Evolutionary conservation across 2,888 invertebrate species (phyloP).

Genomic region (Cheilosia pagana): DNA sequence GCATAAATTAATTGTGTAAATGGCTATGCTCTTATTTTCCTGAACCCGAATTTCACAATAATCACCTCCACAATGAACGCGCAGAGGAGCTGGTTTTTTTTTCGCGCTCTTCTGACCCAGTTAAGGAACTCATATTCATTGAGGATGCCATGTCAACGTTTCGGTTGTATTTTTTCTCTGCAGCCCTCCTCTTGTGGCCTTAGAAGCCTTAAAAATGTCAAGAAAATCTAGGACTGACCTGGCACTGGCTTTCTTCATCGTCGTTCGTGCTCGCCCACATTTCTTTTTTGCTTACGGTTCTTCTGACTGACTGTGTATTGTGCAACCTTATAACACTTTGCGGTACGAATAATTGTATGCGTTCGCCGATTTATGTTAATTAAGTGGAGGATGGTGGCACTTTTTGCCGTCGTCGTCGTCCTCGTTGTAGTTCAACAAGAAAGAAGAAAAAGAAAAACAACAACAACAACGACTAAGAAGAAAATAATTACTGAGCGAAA

Average conservation of each 20-base stretch:
- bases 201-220: conserved; percentile 55
- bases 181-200: conserved; percentile 1
- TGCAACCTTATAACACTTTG: conserved; percentile 61
- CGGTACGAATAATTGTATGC: conserved; percentile 57
- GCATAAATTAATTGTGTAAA: conserved; percentile 75
- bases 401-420: conserved; percentile 2
- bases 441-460: no score
- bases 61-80: conserved; percentile 44
- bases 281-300: neutral
- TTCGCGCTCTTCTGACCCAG: conserved; percentile 56
- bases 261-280: neutral
- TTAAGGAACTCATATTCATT: conserved; percentile 55
- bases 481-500: conserved; percentile 33
- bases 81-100: neutral
- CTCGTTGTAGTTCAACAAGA: no score
- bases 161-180: conserved; percentile 4
- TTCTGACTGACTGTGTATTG: neutral
- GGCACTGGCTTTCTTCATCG: conserved; percentile 26
- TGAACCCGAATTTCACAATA: conserved; percentile 68
- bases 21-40: conserved; percentile 67
- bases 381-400: conserved; percentile 57
- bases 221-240: conserved; percentile 66
- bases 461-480: conserved; percentile 1
- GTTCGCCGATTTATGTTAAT: conserved; percentile 74
- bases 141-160: conserved; percentile 63